Evolutionary conservation across 2,113 vertebrate species (phyloP), one percentile per base, ranked within the genome.

Genomic region (Callopanchax toddi): DNA sequence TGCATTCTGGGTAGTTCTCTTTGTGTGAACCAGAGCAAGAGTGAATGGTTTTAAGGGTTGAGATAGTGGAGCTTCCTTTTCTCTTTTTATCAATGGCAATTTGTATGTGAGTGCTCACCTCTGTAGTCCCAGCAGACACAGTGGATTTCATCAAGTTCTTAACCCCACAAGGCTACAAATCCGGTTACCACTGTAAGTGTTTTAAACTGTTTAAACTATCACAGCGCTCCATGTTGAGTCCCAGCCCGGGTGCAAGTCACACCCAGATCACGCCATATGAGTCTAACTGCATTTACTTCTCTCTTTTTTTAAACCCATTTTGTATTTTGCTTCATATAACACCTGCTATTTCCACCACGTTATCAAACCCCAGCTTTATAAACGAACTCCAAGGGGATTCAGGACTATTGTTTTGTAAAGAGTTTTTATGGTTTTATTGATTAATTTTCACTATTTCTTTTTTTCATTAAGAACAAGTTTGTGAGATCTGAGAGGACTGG

Each of bases 121-220:
- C 85, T 74, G 43, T 46, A 29, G 63, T 87, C 76, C 87, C 87
- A 60, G 65, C 23, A 82, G 86, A 79, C 84, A 57, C 51, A 7
- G 71, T 22, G 88, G 83, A 88, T 86, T 88, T 92, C 82, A 90
- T 86, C 81, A 84, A 59, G 72, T 76, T 87, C 81, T 86, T 87
- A 88, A 83, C 87, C 83, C 83, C 85, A 70, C 85, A 83, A 84
- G 81, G 80, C 78, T 79, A 67, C 89, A 91, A 89, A 91, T 88
- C 89, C 89, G 64, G 79, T 89, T 89, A 89, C 83, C 78, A 83
- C 83, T 89, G 80, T 84, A 85, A 82, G 85, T 87, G 80, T 89
- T 92, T 91, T 84, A 89, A 89, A 85, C 58, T 69, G 61, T 86
- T 86, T 83, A 71, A 87, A 84, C 76, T 71, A 82, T 82, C 79